Evolutionary conservation across 2,113 vertebrate species (phyloP), one percentile per base, ranked within the genome.

Genomic region (Thunnus thynnus): DNA sequence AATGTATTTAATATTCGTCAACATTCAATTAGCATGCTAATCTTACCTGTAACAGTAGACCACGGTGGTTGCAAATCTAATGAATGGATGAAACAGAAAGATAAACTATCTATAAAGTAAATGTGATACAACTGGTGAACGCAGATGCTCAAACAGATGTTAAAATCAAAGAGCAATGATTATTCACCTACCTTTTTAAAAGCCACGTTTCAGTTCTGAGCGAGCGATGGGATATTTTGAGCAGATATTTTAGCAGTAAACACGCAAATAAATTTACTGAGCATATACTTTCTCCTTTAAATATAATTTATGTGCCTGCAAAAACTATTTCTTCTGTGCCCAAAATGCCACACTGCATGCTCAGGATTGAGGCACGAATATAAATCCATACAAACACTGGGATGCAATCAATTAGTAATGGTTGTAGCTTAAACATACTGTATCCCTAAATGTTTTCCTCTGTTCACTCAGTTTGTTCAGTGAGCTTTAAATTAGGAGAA

Each of bases 11-110:
- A 77, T 70, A 72, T 79, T 88, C 30, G 46, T 75, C 61, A 68
- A 68, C 74, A 66, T 78, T 85, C 74, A 84, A 88, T 90, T 87
- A 88, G 73, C 56, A 56, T 67, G 66, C 32, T 78, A 67, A 88
- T 89, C 41, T 73, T 62, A 83, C 18, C 22, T 32, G 70, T 64
- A 69, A 72, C 66, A 62, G 51, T 20, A 20, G 50, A 36, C 80
- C 72, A 68, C 41, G 5, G n/a, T 11, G n/a, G 71, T 56, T 65
- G 58, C 12, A 67, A 84, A 86, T 78, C 52, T 54, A 74, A 84
- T 83, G 60, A 65, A 41, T 32, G 6, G 30, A 74, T 87, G 41
- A 70, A 76, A 86, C 16, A 13, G 30, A 58, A n/a, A 80, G 54
- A 81, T 48, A 68, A 56, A 58, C 16, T 27, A 27, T 64, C 20